Evolutionary conservation across 1,140 invertebrate species (phyloP), one percentile per base, ranked within the genome.

Genomic region (Drosophila sp.): DNA sequence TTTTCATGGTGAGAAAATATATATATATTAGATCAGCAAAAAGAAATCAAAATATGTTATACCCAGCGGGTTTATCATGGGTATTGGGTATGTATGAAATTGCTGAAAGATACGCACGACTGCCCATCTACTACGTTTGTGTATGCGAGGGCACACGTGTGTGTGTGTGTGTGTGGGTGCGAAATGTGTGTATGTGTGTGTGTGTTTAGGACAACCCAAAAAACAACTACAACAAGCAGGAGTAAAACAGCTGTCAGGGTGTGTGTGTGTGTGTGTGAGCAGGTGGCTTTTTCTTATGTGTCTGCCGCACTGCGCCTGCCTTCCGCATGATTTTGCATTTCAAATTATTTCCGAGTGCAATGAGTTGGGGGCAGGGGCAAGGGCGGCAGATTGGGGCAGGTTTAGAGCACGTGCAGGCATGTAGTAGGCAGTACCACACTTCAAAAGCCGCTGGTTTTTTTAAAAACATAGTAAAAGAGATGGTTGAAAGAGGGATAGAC

Each of bases 301-400:
- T 79, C 72, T 74, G 84, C 76, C 70, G 66, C 83, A 89, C 66
- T 80, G 84, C 68, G 65, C 60, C 76, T 80, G 84, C 73, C 80
- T 87, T 83, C 77, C 73, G 84, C 84, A 89, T 87, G 84, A 87
- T 87, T 87, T 87, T 80, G 84, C 86, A 80, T 89, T 89, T 89
- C 72, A 80, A 89, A 89, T 84, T 83, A 84, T 89, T 87, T 89
- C 80, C 73, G 72, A 74, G 73, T 80, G 70, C 68, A 66, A 38
- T 47, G 55, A 58, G 63, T 25, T 30, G 63, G 4, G 50, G 47
- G 38, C 32, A 29, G 32, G 30, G 10, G 2, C 17, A 17, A 17
- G 17, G 3, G 8, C 0, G 32, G 10, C 10, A 4, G 64, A 57
- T 60, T 4, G n/a, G 3, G 40, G 40, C 44, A 11, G 50, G 40